Evolutionary conservation across 1,140 invertebrate genomes (phyloP).

Genomic region (Trichomalopsis sarcophagae): DNA sequence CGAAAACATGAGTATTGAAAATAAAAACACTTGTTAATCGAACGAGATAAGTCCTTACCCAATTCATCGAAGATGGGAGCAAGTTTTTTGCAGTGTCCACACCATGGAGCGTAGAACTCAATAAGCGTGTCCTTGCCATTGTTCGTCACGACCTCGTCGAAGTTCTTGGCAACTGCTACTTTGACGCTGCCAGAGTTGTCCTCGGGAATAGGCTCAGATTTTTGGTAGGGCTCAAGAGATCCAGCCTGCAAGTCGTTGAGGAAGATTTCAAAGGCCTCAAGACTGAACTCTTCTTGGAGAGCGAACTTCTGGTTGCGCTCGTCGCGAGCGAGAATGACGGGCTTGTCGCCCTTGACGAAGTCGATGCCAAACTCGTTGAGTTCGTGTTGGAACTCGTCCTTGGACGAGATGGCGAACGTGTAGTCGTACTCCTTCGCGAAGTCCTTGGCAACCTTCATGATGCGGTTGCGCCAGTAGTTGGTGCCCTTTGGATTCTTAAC

Average conservation of each 20-base stretch:
- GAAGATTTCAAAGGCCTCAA: constrained; percentile 93
- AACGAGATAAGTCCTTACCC: constrained; percentile 71
- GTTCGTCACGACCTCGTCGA: constrained; percentile 95
- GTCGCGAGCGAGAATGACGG: constrained; percentile 89
- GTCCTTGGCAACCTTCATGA: constrained; percentile 95
- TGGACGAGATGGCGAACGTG: constrained; percentile 92
- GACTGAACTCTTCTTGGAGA: constrained; percentile 92
- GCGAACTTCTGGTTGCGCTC: constrained; percentile 91
- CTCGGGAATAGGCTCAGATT: constrained; percentile 95
- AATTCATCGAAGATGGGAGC: constrained; percentile 96
- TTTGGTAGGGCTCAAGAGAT: constrained; percentile 93
- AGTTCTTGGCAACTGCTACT: constrained; percentile 97
- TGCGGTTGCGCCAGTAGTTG: constrained; percentile 99
- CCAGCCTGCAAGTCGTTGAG: constrained; percentile 88
- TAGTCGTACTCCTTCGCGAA: constrained; percentile 83
- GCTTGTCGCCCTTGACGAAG: constrained; percentile 91
- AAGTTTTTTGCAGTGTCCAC: constrained; percentile 98
- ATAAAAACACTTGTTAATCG: neutral
- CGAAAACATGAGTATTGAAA: neutral
- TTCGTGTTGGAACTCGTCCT: constrained; percentile 95
- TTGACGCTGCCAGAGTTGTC: constrained; percentile 90
- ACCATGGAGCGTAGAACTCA: constrained; percentile 99
- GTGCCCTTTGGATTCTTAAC: constrained; percentile 97
- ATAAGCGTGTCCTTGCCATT: constrained; percentile 95
- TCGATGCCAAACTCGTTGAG: constrained; percentile 95